These are phyloP conservation scores for Yponomeuta evonymella DNA, from an alignment of 2,888 invertebrate genomes.

Conservation along the genomic window DNA sequence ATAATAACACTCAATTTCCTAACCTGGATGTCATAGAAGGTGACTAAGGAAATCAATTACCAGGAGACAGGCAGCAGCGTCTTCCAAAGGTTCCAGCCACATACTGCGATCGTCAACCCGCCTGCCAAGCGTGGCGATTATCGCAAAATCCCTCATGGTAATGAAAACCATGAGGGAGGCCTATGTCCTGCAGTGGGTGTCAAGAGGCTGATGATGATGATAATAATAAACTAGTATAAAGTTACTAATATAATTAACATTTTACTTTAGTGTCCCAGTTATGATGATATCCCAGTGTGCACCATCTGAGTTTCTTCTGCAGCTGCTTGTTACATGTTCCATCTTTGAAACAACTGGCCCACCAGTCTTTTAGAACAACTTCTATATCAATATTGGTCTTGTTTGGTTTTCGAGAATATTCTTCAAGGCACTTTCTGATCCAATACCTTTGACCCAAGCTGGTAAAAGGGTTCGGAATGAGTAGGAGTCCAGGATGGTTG, in stretches of 20 bases:
- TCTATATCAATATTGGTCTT: constrained; percentile 80
- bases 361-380: constrained; percentile 72
- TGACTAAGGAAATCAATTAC: no score
- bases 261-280: constrained; percentile 96
- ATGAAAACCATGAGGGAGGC: no score
- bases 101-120: no score
- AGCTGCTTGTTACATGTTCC: constrained; percentile 48
- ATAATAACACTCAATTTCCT: no score
- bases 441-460: constrained; percentile 86
- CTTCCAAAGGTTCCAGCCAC: no score
- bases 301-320: constrained; percentile 86
- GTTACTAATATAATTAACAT: constrained; percentile 28
- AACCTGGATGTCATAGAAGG: no score
- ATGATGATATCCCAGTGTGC: constrained; percentile 97
- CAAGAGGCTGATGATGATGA: no score
- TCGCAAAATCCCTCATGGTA: no score
- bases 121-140: no score
- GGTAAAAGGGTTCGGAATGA: constrained; percentile 91
- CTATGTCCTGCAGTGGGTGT: no score
- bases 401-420: constrained; percentile 85
- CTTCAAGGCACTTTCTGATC: constrained; percentile 85
- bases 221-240: no score
- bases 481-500: constrained; percentile 83
- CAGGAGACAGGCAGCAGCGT: no score
- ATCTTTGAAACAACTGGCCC: constrained; percentile 76